These are phyloP conservation scores for Watsonalla binaria DNA, from an alignment of 2,888 invertebrate species.

Conservation along the genomic window DNA sequence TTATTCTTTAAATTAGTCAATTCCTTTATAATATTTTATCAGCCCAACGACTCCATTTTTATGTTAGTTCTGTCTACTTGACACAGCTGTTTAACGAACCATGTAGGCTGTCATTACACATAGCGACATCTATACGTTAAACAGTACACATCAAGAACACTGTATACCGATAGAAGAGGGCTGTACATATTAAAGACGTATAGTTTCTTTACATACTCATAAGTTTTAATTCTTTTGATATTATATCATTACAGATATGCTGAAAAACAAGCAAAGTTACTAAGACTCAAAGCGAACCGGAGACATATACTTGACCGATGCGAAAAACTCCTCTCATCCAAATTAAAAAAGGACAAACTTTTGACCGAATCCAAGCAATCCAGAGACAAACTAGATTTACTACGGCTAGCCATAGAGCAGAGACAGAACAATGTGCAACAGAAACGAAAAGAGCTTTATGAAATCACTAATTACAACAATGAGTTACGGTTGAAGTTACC, in stretches of 20 bases:
- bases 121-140: no score
- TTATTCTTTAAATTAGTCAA: no score
- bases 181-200: no score
- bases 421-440: conserved; percentile 51
- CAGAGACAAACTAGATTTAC: conserved; percentile 59
- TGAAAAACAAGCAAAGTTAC: conserved; percentile 81
- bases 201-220: no score
- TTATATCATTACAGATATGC: conserved; percentile 66
- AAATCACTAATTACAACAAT: conserved; percentile 49
- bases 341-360: conserved; percentile 59
- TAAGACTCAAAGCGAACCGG: conserved; percentile 77
- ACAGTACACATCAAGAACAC: no score
- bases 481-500: conserved; percentile 60
- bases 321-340: conserved; percentile 54
- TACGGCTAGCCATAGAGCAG: conserved; percentile 66
- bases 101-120: no score
- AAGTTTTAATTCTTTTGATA: neutral
- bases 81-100: no score
- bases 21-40: no score
- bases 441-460: conserved; percentile 42
- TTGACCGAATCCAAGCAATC: conserved; percentile 63
- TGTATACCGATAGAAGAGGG: no score
- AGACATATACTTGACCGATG: conserved; percentile 78
- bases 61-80: no score
- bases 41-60: no score